These are phyloP conservation scores for Ceratina japonica DNA, from an alignment of 1,140 invertebrate genomes.

Conservation along the genomic window DNA sequence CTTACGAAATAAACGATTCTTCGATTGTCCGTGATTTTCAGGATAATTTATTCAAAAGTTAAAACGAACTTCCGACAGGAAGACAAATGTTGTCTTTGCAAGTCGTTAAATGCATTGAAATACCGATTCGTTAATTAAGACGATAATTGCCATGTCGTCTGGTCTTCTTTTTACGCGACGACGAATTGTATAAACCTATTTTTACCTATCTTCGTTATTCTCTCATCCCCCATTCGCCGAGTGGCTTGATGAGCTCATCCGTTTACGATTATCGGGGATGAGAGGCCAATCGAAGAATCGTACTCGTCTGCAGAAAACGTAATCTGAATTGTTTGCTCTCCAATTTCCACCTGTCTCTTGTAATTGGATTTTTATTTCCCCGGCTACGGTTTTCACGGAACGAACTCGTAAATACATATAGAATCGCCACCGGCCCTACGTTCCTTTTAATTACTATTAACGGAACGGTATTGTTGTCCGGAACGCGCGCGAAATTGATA, in stretches of 20 bases:
- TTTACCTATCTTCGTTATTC: background rate
- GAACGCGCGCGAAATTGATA: background rate
- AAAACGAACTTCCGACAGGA: too few relatives aligned
- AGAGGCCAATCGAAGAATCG: conserved; percentile 6
- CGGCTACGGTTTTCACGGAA: background rate
- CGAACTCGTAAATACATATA: background rate
- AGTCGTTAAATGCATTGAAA: too few relatives aligned
- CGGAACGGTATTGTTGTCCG: too few relatives aligned
- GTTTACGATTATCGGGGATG: conserved; percentile 1
- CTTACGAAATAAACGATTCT: background rate
- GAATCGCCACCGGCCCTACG: background rate
- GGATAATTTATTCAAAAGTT: too few relatives aligned
- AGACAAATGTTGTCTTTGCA: too few relatives aligned
- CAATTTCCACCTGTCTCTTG: conserved; percentile 8
- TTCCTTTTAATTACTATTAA: background rate
- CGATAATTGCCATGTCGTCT: background rate
- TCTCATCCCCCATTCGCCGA: background rate
- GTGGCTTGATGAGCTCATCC: background rate
- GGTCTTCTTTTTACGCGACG: background rate
- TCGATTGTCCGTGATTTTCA: background rate
- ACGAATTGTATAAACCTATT: background rate
- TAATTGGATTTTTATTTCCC: conserved; percentile 20
- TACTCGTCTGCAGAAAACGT: conserved; percentile 6
- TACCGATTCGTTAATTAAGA: conserved; percentile 1
- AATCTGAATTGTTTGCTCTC: conserved; percentile 9